phyloP scores from a whole-genome alignment of 2,888 invertebrate species.

The Beris morrisii region DNA sequence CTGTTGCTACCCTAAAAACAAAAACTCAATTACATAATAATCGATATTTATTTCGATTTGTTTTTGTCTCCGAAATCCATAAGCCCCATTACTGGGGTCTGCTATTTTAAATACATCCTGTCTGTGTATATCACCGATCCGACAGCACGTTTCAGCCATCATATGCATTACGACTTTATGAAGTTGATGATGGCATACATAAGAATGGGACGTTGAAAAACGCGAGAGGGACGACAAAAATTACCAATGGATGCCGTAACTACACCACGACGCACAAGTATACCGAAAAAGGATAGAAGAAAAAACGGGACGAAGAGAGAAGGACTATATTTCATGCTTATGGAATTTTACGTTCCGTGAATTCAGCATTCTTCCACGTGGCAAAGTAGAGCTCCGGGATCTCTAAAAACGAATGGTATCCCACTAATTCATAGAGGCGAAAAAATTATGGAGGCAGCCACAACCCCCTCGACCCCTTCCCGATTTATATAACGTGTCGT shows the following conservation, averaged over 20 bases:
- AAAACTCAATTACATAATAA: no score
- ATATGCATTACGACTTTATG: conserved; percentile 29
- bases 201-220: no score
- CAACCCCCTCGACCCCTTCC: not conserved
- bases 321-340: conserved; percentile 11
- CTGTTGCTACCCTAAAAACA: no score
- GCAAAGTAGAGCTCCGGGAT: conserved; percentile 22
- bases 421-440: conserved; percentile 18
- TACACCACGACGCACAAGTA: no score
- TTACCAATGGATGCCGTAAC: no score
- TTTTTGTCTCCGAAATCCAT: no score
- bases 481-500: not conserved
- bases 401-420: conserved; percentile 14
- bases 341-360: conserved; percentile 25
- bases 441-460: not conserved
- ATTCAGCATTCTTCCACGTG: conserved; percentile 29
- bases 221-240: no score
- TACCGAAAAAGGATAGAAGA: no score
- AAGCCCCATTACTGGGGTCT: no score
- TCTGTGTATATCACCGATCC: conserved; percentile 16
- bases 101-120: no score
- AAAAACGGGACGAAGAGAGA: no score
- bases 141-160: conserved; percentile 25
- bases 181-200: conserved; percentile 5
- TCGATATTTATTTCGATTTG: no score